Conservation (phyloP, 35 echinoderm and acorn worm species). For the Diadema setosum region DNA sequence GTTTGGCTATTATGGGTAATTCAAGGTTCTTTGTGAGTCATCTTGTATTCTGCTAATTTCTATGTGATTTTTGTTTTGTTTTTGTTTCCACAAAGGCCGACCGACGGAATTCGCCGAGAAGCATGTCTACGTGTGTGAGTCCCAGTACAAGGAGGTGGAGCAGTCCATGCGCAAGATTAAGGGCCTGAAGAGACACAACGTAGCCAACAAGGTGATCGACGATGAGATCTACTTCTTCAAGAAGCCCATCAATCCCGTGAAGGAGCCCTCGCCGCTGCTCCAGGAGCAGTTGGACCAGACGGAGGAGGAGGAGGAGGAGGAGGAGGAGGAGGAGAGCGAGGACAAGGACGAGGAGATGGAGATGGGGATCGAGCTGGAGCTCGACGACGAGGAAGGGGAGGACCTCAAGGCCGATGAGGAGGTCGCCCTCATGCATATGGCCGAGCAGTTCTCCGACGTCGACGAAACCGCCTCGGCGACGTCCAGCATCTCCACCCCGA, state of each 20-base stretch:
- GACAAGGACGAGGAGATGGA: conserved; percentile 8
- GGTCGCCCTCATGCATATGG: background rate
- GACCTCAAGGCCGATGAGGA: background rate
- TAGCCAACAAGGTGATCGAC: conserved; percentile 95
- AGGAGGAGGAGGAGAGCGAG: background rate
- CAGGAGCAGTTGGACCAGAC: conserved; percentile 53
- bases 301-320: conserved; percentile 25
- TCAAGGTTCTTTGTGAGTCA: too few species aligned
- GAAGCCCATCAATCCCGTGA: conserved; percentile 94
- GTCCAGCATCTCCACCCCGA: background rate
- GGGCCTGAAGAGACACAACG: conserved; percentile 67
- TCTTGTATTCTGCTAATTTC: too few species aligned
- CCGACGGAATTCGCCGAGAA: conserved; percentile 81
- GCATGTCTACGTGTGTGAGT: conserved; percentile 88
- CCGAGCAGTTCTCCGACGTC: background rate
- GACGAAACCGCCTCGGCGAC: background rate
- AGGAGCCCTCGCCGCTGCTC: conserved; percentile 93
- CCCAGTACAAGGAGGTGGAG: conserved; percentile 93
- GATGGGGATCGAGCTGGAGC: conserved; percentile 24
- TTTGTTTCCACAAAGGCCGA: conserved; percentile 52
- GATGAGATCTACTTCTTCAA: conserved; percentile 99
- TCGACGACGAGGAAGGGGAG: background rate
- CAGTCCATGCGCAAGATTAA: conserved; percentile 86
- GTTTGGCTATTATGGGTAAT: too few species aligned
- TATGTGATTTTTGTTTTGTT: too few species aligned